phyloP scores from a whole-genome alignment of 2,888 invertebrate species.

The Protonemura montana region DNA sequence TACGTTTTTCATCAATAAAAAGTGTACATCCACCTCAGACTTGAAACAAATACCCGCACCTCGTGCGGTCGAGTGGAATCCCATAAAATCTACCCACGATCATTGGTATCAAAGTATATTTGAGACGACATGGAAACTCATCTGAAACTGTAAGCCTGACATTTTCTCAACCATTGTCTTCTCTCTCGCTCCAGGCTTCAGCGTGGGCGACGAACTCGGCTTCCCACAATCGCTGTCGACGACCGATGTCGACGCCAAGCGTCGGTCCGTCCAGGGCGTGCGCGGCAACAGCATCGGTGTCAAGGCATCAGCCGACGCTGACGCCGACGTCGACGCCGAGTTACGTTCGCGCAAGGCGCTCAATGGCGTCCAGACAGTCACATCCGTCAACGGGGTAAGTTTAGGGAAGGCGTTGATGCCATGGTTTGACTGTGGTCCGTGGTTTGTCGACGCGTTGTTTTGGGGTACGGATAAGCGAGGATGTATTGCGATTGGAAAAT shows the following conservation, averaged over 20 bases:
- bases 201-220: conserved; percentile 85
- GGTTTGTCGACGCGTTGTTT: too few relatives aligned
- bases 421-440: too few relatives aligned
- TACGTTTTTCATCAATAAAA: too few relatives aligned
- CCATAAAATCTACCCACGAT: too few relatives aligned
- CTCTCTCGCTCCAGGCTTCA: conserved; percentile 73
- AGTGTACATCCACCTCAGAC: too few relatives aligned
- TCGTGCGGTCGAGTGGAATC: too few relatives aligned
- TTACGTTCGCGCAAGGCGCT: conserved; percentile 53
- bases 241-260: conserved; percentile 67
- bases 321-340: conserved; percentile 47
- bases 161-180: neutral
- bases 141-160: too few relatives aligned
- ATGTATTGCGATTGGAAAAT: too few relatives aligned
- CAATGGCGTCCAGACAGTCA: conserved; percentile 33
- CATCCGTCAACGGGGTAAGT: conserved; percentile 37
- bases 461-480: too few relatives aligned
- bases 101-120: too few relatives aligned
- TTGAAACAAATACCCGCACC: too few relatives aligned
- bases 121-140: too few relatives aligned
- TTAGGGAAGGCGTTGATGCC: neutral
- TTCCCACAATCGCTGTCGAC: conserved; percentile 84
- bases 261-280: conserved; percentile 46
- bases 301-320: conserved; percentile 53
- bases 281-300: conserved; percentile 55